Evolutionary conservation across 2,113 vertebrate genomes (phyloP).

Genomic region (Chrysochloris asiatica): DNA sequence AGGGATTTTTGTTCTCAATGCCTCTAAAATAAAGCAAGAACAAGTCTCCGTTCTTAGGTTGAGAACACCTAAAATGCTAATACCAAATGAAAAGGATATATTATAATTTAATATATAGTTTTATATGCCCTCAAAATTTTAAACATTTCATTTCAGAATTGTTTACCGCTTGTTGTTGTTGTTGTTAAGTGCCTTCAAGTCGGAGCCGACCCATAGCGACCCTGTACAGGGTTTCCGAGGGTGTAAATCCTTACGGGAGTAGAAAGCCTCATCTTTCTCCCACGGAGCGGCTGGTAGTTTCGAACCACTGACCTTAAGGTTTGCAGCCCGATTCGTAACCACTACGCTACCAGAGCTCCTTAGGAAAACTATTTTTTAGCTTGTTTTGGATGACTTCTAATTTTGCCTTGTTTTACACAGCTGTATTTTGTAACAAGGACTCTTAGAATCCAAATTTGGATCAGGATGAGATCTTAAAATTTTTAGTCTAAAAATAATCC

Average conservation of each 20-base stretch:
- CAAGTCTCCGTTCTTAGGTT: conserved; percentile 35
- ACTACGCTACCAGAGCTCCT: too few species aligned
- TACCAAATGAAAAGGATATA: conserved; percentile 20
- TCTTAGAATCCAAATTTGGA: conserved; percentile 18
- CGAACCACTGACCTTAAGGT: too few species aligned
- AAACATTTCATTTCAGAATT: conserved; percentile 41
- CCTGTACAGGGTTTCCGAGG: too few species aligned
- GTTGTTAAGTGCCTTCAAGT: too few species aligned
- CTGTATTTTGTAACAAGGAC: conserved; percentile 39
- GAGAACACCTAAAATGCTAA: conserved; percentile 38
- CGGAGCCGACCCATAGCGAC: too few species aligned
- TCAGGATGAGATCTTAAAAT: conserved; percentile 23
- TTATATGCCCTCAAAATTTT: conserved; percentile 51
- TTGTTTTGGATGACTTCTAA: conserved; percentile 42
- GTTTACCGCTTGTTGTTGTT: too few species aligned
- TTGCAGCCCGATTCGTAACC: too few species aligned
- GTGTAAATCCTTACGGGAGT: too few species aligned
- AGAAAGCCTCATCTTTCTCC: too few species aligned
- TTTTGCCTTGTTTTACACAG: conserved; percentile 58
- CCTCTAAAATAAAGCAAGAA: conserved; percentile 46
- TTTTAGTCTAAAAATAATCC: not conserved
- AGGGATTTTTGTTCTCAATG: conserved; percentile 26
- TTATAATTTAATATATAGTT: conserved; percentile 31
- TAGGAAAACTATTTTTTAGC: not conserved
- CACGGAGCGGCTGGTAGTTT: too few species aligned